These are phyloP conservation scores for Yponomeuta cagnagella DNA, from an alignment of 2,888 invertebrate species.

Conservation along the genomic window DNA sequence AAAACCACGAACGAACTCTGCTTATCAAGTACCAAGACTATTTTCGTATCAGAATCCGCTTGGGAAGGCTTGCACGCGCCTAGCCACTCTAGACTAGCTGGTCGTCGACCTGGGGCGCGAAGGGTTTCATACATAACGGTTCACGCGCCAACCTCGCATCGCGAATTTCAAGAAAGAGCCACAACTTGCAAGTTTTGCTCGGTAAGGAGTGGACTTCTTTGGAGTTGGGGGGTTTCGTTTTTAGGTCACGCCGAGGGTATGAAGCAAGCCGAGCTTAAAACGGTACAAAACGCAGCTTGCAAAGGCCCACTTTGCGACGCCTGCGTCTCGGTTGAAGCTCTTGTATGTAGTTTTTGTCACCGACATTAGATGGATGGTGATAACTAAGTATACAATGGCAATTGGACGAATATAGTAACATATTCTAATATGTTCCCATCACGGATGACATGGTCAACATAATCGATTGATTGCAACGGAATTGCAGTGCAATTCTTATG, in stretches of 20 bases:
- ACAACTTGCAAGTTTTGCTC: neutral
- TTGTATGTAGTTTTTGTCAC: too few relatives aligned
- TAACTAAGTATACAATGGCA: too few relatives aligned
- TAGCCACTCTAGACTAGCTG: conserved; percentile 4
- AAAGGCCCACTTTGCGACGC: too few relatives aligned
- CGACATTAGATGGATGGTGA: too few relatives aligned
- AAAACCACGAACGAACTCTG: too few relatives aligned
- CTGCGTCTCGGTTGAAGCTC: too few relatives aligned
- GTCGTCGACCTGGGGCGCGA: conserved; percentile 12
- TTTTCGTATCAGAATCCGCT: neutral
- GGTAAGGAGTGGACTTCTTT: neutral
- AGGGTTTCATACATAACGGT: conserved; percentile 15
- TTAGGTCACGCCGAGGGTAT: neutral
- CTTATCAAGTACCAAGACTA: neutral
- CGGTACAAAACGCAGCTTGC: too few relatives aligned
- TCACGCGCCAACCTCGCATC: neutral
- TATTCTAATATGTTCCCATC: too few relatives aligned
- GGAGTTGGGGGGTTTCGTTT: neutral
- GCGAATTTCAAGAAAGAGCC: neutral
- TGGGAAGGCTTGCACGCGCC: neutral
- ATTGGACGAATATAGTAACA: too few relatives aligned
- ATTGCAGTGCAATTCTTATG: too few relatives aligned
- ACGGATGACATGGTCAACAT: too few relatives aligned
- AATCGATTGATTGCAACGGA: too few relatives aligned
- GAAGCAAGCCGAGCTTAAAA: neutral